phyloP scores from a whole-genome alignment of 2,888 invertebrate species.

The Lithophane socia region DNA sequence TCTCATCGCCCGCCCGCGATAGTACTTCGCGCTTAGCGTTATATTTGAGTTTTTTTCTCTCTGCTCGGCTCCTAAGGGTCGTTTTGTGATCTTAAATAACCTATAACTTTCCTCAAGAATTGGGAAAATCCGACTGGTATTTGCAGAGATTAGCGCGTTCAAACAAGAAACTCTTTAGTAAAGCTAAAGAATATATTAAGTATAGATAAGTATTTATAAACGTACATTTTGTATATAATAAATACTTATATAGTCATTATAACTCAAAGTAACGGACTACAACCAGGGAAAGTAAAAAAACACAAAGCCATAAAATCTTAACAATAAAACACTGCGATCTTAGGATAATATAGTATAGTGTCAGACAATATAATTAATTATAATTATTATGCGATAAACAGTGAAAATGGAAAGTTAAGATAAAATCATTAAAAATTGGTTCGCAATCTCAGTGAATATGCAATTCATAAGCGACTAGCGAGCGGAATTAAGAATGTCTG shows the following conservation, averaged over 20 bases:
- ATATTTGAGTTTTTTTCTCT: background rate
- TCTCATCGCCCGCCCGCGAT: background rate
- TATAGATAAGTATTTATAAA: no score
- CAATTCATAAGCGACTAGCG: constrained; percentile 1
- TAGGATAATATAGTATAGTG: background rate
- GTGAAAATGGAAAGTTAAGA: constrained; percentile 31
- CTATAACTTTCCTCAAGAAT: no score
- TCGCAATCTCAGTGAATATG: background rate
- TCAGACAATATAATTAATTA: constrained; percentile 17
- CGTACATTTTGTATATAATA: background rate
- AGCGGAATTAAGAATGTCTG: background rate
- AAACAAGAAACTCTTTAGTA: background rate
- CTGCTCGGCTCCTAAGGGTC: no score
- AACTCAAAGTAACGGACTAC: background rate
- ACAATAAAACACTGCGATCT: constrained; percentile 11
- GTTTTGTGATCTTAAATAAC: no score
- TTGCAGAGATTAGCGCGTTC: no score
- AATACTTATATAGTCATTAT: background rate
- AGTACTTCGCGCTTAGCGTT: background rate
- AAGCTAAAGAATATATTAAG: no score
- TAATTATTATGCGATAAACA: constrained; percentile 8
- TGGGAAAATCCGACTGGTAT: no score
- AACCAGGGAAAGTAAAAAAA: constrained; percentile 11
- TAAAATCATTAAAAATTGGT: constrained; percentile 14
- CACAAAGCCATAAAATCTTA: background rate